Conservation (phyloP, 64 coral and sea anemone genomes). For the Dendronephthya gigantea region DNA sequence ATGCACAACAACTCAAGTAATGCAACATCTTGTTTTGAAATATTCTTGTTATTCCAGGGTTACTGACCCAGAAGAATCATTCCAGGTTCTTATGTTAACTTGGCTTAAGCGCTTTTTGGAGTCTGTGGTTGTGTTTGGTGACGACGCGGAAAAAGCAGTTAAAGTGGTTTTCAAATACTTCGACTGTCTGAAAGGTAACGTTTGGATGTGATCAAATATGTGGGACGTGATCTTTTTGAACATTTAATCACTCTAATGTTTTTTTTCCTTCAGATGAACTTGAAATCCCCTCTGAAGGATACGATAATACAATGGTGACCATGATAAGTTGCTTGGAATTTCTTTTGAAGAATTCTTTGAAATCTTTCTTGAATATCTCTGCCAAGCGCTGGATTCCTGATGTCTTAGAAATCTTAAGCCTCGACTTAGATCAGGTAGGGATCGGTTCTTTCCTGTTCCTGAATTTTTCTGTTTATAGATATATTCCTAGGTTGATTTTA, state of each 20-base stretch:
- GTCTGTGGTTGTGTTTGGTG: not conserved
- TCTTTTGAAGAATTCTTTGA: not conserved
- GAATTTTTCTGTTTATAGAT: not conserved
- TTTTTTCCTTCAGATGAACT: not conserved
- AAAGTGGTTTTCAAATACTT: constrained; percentile 1
- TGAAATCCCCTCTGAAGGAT: not conserved
- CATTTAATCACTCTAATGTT: too few relatives aligned
- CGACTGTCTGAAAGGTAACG: not conserved
- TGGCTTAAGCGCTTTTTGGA: not conserved
- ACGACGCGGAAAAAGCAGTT: not conserved
- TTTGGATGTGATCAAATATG: not conserved
- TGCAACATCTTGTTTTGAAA: too few relatives aligned
- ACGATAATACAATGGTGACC: not conserved
- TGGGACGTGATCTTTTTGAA: too few relatives aligned
- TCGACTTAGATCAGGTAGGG: not conserved
- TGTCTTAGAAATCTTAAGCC: not conserved
- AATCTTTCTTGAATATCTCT: not conserved
- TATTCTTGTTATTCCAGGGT: not conserved
- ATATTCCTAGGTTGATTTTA: not conserved
- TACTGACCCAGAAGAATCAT: not conserved
- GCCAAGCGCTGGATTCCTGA: not conserved
- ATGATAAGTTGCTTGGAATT: not conserved
- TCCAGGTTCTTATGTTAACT: not conserved
- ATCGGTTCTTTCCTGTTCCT: not conserved
- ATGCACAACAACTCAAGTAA: too few relatives aligned